Base-by-base conservation (phyloP, 2,888 invertebrate genomes). In the Phlogophora meticulosa region DNA sequence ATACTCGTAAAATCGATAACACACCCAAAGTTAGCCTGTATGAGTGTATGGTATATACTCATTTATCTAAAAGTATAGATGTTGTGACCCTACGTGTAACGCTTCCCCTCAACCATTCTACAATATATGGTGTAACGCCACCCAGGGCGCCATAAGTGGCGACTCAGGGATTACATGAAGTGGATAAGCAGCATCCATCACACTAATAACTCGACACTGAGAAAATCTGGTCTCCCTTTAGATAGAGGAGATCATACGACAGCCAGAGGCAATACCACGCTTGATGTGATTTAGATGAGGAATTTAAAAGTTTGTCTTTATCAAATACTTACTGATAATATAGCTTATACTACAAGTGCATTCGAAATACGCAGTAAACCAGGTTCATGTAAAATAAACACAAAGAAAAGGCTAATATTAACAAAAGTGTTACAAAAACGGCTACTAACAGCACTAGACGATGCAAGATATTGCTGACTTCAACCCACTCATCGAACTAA, bases 71-170 rank as follows among this genome's bases (percentile, higher is more conserved):
- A 40, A 63, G 40, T 42, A 2, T 42, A 38, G 32, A 28, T 28
- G 5, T 28, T n/a, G 17, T 10, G 15, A 15, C 65, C 73, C 49
- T 28, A 36, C 10, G 4, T 7, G 2, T 7, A 11, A 36, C 13
- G n/a, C 15, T 40, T 43, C 67, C 71, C 71, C 75, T 42, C 72
- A 60, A 28, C 10, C 34, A 17, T 32, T 36, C 24, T 20, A 32
- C 43, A 20, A 43, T 67, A 40, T 67, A 40, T 57, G 40, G 75
- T 57, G 55, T 56, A 42, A 57, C 53, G 49, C 71, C 52, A 45
- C 75, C 67, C 24, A 74, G 40, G 71, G 71, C 11, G 71, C 15
- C 68, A 46, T 57, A 75, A 71, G 68, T 75, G 75, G 45, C 7
- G 43, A 57, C 45, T 40, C 49, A 22, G 32, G 24, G 71, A 75